Percentiles rank a stretch among this genome's conserved stretches.
These are phyloP conservation scores for Clarias fuscus DNA, from an alignment of 2,797 vertebrate species.

Conservation along the genomic window DNA sequence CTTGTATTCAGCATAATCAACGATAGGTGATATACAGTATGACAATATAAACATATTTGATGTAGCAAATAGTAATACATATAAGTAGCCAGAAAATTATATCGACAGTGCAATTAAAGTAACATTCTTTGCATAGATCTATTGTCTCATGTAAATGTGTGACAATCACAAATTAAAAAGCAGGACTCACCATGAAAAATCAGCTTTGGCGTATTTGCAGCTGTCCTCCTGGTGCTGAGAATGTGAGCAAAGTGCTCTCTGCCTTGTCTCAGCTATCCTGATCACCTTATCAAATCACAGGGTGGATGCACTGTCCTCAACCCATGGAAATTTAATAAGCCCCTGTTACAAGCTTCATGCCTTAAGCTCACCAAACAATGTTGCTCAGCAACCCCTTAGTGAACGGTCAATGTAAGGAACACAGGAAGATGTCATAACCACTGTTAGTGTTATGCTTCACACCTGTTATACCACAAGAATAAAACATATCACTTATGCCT, in stretches of 20 bases:
- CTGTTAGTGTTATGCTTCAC: conserved; percentile 26
- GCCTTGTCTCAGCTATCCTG: conserved; percentile 33
- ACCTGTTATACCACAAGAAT: conserved; percentile 9
- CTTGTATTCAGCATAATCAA: background rate
- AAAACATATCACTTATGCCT: background rate
- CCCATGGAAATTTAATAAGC: conserved; percentile 73
- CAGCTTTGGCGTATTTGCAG: conserved; percentile 45
- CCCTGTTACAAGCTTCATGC: conserved; percentile 50
- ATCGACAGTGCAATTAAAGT: background rate
- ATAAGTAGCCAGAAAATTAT: background rate
- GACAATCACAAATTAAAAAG: background rate
- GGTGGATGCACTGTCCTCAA: conserved; percentile 26
- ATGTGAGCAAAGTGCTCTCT: conserved; percentile 1
- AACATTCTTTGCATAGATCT: too few species aligned
- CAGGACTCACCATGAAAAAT: conserved; percentile 55
- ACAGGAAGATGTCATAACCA: conserved; percentile 41
- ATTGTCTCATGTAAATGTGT: background rate
- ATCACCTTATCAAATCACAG: conserved; percentile 47
- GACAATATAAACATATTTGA: background rate
- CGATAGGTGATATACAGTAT: background rate
- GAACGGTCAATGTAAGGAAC: background rate
- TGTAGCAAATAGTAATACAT: background rate
- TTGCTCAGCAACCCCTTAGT: conserved; percentile 68
- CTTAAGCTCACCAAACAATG: conserved; percentile 67
- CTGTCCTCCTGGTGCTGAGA: conserved; percentile 6